Evolutionary conservation across 1,140 invertebrate species (phyloP).

Genomic region (Aricia agestis): DNA sequence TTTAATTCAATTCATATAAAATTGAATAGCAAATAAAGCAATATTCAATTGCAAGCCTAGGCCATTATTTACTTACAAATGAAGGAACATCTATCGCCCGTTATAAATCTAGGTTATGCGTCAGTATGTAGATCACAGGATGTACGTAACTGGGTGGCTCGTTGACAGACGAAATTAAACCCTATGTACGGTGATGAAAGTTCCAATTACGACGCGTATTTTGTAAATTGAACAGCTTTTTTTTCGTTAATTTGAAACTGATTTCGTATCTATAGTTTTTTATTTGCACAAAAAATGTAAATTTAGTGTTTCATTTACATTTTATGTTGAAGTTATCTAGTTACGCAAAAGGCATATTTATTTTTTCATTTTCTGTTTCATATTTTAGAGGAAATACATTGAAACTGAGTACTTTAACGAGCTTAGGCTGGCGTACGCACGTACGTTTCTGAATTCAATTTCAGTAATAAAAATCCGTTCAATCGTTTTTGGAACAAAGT

Average conservation of each 20-base stretch:
- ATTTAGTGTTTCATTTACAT: no score
- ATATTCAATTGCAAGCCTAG: not conserved
- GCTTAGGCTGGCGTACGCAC: no score
- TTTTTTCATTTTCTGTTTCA: no score
- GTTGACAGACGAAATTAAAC: not conserved
- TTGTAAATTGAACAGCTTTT: not conserved
- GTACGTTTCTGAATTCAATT: no score
- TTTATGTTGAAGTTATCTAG: no score
- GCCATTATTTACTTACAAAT: not conserved
- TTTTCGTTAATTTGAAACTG: not conserved
- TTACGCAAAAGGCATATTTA: no score
- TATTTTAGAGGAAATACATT: no score
- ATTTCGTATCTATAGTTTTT: not conserved
- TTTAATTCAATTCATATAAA: not conserved
- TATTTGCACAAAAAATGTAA: not conserved
- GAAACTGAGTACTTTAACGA: no score
- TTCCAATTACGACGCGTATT: not conserved
- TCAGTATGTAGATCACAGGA: not conserved
- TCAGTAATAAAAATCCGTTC: no score
- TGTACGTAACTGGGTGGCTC: not conserved
- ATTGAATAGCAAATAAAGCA: not conserved
- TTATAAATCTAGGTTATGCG: conserved; percentile 3
- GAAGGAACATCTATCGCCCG: not conserved
- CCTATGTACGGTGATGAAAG: not conserved
- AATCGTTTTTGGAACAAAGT: no score